These are phyloP conservation scores for Hydraecia micacea DNA, from an alignment of 2,888 invertebrate genomes.

Conservation along the genomic window DNA sequence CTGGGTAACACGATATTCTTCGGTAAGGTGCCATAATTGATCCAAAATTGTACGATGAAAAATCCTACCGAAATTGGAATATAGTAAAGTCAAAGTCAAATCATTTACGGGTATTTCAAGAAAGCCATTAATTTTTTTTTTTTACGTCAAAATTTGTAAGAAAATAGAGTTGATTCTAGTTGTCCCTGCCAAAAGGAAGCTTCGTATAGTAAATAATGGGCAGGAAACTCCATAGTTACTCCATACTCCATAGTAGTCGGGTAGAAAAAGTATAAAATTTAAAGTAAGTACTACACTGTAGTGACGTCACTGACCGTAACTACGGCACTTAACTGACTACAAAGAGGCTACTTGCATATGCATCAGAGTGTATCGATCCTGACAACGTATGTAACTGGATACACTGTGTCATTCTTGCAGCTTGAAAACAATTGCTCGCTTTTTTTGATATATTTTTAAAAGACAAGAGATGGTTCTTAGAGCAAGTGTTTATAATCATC, in stretches of 20 bases:
- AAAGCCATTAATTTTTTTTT: too few species aligned
- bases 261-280: not conserved
- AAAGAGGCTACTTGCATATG: conserved; percentile 57
- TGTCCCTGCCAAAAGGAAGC: not conserved
- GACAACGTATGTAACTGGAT: conserved; percentile 41
- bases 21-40: too few species aligned
- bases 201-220: not conserved
- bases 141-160: too few species aligned
- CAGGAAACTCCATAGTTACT: not conserved
- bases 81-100: too few species aligned
- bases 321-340: conserved; percentile 38
- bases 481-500: not conserved
- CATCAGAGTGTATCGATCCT: conserved; percentile 55
- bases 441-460: not conserved
- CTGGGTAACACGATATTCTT: too few species aligned
- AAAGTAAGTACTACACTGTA: conserved; percentile 33
- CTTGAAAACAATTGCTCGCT: not conserved
- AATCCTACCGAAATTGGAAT: too few species aligned
- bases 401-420: conserved; percentile 18
- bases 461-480: not conserved
- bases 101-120: too few species aligned
- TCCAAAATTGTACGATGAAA: too few species aligned
- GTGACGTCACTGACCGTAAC: conserved; percentile 36
- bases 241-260: not conserved
- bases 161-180: not conserved